These are phyloP conservation scores for Anoplolepis gracilipes DNA, from an alignment of 1,140 invertebrate species.

Conservation along the genomic window DNA sequence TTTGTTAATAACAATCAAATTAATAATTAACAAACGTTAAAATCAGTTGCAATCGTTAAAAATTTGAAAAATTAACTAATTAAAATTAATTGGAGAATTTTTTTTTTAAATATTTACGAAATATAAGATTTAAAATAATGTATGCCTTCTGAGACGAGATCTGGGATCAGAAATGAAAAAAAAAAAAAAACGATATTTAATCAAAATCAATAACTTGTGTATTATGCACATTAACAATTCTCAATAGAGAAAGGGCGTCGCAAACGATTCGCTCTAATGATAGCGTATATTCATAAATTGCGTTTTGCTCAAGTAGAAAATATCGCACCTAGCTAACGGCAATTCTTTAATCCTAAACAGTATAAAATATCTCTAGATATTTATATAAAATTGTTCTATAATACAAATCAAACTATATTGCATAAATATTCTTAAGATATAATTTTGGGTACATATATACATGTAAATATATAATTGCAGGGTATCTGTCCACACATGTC, in stretches of 20 bases:
- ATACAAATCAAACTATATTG: neutral
- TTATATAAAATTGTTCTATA: neutral
- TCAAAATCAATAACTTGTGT: constrained; percentile 68
- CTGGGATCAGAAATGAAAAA: neutral
- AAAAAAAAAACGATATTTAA: constrained; percentile 37
- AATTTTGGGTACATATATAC: neutral
- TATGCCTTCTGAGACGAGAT: neutral
- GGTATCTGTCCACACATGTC: too few species aligned
- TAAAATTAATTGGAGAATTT: too few species aligned
- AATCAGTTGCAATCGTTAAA: too few species aligned
- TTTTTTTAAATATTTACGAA: too few species aligned
- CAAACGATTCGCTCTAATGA: constrained; percentile 52
- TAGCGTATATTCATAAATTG: constrained; percentile 45
- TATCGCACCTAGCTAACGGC: neutral
- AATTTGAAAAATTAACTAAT: too few species aligned
- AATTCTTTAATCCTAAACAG: constrained; percentile 44
- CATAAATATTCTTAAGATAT: constrained; percentile 1
- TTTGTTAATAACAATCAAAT: too few species aligned
- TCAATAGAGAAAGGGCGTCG: constrained; percentile 33
- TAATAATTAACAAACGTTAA: too few species aligned
- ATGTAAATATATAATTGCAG: too few species aligned
- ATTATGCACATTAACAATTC: constrained; percentile 68
- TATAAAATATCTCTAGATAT: constrained; percentile 6
- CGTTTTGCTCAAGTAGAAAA: constrained; percentile 56
- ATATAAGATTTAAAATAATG: neutral